Base-by-base conservation (phyloP, 2,113 vertebrate genomes). In the Bubo scandiacus region DNA sequence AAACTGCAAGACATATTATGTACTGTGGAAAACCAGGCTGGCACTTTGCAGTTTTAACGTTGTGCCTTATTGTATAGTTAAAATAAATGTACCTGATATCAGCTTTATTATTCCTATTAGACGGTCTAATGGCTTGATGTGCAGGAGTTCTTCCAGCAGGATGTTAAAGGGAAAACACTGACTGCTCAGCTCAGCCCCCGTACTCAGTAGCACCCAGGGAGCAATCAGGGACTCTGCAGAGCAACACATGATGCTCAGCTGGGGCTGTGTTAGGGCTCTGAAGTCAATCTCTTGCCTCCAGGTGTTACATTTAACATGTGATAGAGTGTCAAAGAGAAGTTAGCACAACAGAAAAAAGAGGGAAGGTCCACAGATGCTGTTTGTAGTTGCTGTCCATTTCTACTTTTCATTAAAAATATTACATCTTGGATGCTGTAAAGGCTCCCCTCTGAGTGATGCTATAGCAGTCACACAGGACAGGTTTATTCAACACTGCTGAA, bases 61-160 rank as follows among this genome's bases (percentile, higher is more conserved):
- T 79, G 90, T 86, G 68, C 82, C 95, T 96, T 91, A 95, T 94
- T 93, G 92, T 93, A 85, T 59, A 95, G 94, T 93, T 91, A 95
- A 95, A 97, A 97, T 91, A 97, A 97, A 96, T 96, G 91, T 91
- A 93, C 94, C 86, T 93, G 88, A 74, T 94, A 96, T 92, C 94
- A 94, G 63, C 88, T 93, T 97, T 97, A 97, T 96, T 91, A 84
- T 91, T 79, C 34, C 86, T 88, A 81, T 94, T 97, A 92, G 94
- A 79, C 0, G 1, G 72, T 95, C 86, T 96, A 92, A 96, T 21
- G 68, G 92, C 86, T 90, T 82, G 70, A 78, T 88, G 85, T 71
- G 87, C 42, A 78, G 81, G 81, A 92, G 66, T n/a, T 81, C 29
- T 88, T 92, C 73, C 57, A 86, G 67, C 43, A 88, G 52, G 65